phyloP scores from a whole-genome alignment of 2,888 invertebrate species.

The Rhyacophila evoluta region DNA sequence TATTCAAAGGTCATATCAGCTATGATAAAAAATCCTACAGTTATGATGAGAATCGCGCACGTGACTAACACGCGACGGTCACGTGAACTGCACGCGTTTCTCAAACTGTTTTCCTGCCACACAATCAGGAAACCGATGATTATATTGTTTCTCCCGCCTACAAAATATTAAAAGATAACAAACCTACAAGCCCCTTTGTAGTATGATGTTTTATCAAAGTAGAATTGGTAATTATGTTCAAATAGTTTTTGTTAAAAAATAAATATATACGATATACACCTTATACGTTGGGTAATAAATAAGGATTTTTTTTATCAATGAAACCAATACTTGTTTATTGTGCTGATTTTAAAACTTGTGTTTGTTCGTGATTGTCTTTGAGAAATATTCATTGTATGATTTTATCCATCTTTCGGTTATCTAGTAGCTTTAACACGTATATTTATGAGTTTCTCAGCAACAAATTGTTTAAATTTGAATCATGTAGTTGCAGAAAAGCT shows the following conservation, averaged over 20 bases:
- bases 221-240: constrained; percentile 39
- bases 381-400: too few relatives aligned
- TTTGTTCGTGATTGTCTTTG: too few relatives aligned
- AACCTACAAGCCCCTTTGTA: constrained; percentile 13
- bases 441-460: too few relatives aligned
- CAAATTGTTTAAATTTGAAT: too few relatives aligned
- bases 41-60: constrained; percentile 46
- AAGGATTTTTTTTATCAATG: too few relatives aligned
- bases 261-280: too few relatives aligned
- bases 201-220: constrained; percentile 24
- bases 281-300: too few relatives aligned
- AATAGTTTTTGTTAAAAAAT: constrained; percentile 17
- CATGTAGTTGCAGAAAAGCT: too few relatives aligned
- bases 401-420: too few relatives aligned
- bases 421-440: too few relatives aligned
- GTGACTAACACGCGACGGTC: constrained; percentile 34
- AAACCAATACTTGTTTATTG: too few relatives aligned
- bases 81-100: neutral
- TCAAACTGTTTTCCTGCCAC: constrained; percentile 11
- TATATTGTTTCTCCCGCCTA: constrained; percentile 36
- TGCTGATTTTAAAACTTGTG: too few relatives aligned
- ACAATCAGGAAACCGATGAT: constrained; percentile 36
- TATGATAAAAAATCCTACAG: neutral
- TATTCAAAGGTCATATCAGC: neutral
- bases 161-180: constrained; percentile 41